These are phyloP conservation scores for Platycnemis pennipes DNA, from an alignment of 2,888 invertebrate genomes.

Conservation along the genomic window DNA sequence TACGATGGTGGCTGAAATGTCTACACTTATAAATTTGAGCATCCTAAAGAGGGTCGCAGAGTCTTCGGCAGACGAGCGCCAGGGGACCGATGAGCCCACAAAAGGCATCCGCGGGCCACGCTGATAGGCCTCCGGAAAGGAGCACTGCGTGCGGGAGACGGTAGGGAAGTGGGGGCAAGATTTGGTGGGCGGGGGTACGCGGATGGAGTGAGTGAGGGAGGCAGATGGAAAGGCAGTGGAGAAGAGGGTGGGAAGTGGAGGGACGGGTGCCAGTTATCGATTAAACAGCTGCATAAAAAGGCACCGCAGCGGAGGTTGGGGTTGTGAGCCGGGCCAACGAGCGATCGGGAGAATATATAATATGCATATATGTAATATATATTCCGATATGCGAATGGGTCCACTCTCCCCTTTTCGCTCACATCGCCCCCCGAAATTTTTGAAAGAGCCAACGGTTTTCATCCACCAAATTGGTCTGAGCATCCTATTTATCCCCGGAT, in stretches of 20 bases:
- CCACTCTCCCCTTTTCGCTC: neutral
- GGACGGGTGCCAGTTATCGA: neutral
- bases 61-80: no score
- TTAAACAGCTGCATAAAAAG: constrained; percentile 21
- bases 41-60: no score
- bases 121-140: neutral
- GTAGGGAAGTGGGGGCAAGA: no score
- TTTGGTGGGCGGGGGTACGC: neutral
- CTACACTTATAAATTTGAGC: no score
- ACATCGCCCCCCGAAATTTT: neutral
- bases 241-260: neutral
- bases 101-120: neutral
- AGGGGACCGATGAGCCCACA: neutral
- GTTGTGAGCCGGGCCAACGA: neutral
- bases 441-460: neutral
- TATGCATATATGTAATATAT: no score
- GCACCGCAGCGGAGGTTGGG: neutral
- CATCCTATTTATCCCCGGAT: neutral
- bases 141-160: no score
- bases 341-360: no score
- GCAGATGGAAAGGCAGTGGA: neutral
- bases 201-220: neutral
- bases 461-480: neutral
- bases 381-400: no score
- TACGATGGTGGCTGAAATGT: no score